These are phyloP conservation scores for Aradophagus sp. DNA, from an alignment of 1,140 invertebrate species.

Conservation along the genomic window DNA sequence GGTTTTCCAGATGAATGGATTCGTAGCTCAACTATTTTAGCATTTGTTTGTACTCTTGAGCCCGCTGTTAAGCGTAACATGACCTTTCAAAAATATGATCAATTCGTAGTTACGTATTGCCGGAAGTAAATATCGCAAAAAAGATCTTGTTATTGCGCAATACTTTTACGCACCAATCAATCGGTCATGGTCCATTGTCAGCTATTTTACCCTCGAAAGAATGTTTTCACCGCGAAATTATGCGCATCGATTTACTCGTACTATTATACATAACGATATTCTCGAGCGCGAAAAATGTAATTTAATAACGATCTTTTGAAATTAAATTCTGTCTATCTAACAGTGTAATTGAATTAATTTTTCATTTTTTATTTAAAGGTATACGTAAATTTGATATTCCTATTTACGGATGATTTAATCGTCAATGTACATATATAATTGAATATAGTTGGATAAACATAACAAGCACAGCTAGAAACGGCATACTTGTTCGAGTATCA, in stretches of 20 bases:
- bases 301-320: too few relatives aligned
- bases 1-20: slow-evolving; percentile 40
- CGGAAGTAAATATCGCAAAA: slow-evolving; percentile 43
- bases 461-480: too few relatives aligned
- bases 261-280: too few relatives aligned
- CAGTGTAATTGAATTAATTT: not conserved
- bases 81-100: slow-evolving; percentile 45
- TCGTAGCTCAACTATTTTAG: slow-evolving; percentile 36
- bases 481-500: too few relatives aligned
- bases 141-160: slow-evolving; percentile 27
- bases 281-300: too few relatives aligned
- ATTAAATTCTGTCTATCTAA: not conserved
- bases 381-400: too few relatives aligned
- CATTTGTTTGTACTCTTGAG: slow-evolving; percentile 45
- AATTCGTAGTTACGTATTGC: slow-evolving; percentile 48
- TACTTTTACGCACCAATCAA: slow-evolving; percentile 31
- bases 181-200: slow-evolving; percentile 12
- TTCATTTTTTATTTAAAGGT: too few relatives aligned
- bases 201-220: slow-evolving; percentile 16
- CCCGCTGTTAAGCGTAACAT: slow-evolving; percentile 27
- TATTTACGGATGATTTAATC: too few relatives aligned
- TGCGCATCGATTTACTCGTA: too few relatives aligned
- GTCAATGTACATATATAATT: too few relatives aligned
- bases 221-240: too few relatives aligned
- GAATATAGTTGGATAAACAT: too few relatives aligned